Base-by-base conservation (phyloP, 2,113 vertebrate genomes). In the Anarrhichthys ocellatus region DNA sequence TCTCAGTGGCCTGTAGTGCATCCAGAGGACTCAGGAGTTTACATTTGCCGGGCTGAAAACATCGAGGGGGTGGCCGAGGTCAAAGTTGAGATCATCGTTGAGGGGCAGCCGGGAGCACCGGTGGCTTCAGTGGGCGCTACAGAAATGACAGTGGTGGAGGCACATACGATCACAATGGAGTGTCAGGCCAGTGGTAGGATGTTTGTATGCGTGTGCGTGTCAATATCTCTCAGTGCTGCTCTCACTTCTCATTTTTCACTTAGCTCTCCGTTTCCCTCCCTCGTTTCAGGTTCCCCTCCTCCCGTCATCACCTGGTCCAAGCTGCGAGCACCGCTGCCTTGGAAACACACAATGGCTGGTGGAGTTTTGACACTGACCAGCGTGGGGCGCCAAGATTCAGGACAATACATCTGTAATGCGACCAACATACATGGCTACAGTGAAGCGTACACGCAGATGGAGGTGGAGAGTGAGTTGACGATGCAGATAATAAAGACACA, bases 371-470 rank as follows among this genome's bases (percentile, higher is more conserved):
- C 97, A 24, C 96, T 99, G 90, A 96, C 93, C 24, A 94, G 89
- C 0, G 96, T 96, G 0, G 98, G 97, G 0, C 97, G 97, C 78
- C 98, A 99, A 88, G 98, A 99, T 92, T 99, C 98, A 0, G 98
- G 98, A 38, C 96, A 99, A 86, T 99, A 99, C 92, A 99, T 99
- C 95, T 99, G 98, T 84, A 99, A 99, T 0, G 98, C 98, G 38
- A 98, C 95, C 68, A 99, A 95, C 86, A 34, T 94, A 0, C 24
- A 87, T 0, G 97, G 98, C 14, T 95, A 89, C n/a, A 89, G 95
- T 0, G 97, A 99, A 84, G 95, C 93, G 70, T 98, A 96, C 18
- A 18, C 97, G 20, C 90, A 95, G 80, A 94, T 99, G 64, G 96
- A 99, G 0, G 98, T 99, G 82, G 98, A 99, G 42, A 94, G 98